Evolutionary conservation across 2,797 vertebrate genomes (phyloP).

Genomic region (Sphaeramia orbicularis): DNA sequence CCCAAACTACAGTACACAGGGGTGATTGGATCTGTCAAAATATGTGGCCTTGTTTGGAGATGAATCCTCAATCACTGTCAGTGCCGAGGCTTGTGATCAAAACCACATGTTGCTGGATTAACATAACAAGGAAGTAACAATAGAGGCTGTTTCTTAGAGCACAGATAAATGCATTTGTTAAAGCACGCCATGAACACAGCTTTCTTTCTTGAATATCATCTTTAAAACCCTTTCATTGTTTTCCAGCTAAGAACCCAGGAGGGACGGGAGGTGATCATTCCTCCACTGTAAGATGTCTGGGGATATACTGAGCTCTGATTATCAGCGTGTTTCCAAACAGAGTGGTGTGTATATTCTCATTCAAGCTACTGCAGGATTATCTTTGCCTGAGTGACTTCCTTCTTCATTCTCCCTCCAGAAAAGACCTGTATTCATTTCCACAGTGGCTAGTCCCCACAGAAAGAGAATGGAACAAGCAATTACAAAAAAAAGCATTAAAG

Average conservation of each 20-base stretch:
- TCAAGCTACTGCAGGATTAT: slow-evolving; percentile 57
- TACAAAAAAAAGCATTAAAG: slow-evolving; percentile 50
- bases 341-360: slow-evolving; percentile 42
- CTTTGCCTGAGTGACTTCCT: slow-evolving; percentile 60
- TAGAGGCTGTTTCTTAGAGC: slow-evolving; percentile 18
- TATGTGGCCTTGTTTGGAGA: slow-evolving; percentile 14
- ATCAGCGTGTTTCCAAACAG: slow-evolving; percentile 24
- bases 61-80: slow-evolving; percentile 36
- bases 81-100: slow-evolving; percentile 11
- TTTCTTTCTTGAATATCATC: slow-evolving; percentile 12
- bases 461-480: slow-evolving; percentile 58
- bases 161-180: slow-evolving; percentile 3
- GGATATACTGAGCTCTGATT: slow-evolving; percentile 51
- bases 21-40: slow-evolving; percentile 31
- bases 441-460: slow-evolving; percentile 40
- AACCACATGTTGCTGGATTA: slow-evolving; percentile 39
- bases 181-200: background rate
- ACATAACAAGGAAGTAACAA: slow-evolving; percentile 18
- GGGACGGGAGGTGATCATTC: slow-evolving; percentile 36
- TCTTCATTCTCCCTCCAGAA: slow-evolving; percentile 41
- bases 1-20: background rate
- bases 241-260: slow-evolving; percentile 23
- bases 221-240: slow-evolving; percentile 29
- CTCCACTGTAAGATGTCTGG: slow-evolving; percentile 33
- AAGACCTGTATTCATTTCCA: slow-evolving; percentile 64